These are phyloP conservation scores for Sander lucioperca DNA, from an alignment of 2,113 vertebrate species.

Conservation along the genomic window DNA sequence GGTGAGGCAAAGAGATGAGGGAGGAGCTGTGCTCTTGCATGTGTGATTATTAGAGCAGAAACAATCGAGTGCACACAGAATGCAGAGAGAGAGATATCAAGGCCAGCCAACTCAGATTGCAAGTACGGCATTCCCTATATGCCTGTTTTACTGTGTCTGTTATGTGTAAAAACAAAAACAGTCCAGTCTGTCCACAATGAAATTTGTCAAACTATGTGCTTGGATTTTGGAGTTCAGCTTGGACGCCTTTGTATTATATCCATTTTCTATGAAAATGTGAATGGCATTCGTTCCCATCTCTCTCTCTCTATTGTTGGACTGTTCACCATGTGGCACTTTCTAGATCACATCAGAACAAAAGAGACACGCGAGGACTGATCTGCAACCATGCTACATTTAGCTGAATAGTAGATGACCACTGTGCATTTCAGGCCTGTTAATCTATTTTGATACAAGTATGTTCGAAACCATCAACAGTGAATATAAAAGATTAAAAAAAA, in stretches of 20 bases:
- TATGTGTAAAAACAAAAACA: neutral
- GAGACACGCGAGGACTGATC: conserved; percentile 33
- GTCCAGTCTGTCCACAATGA: neutral
- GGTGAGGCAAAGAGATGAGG: conserved; percentile 40
- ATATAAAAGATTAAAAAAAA: neutral
- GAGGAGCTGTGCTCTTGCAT: conserved; percentile 43
- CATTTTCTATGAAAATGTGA: neutral
- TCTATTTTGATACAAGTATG: neutral
- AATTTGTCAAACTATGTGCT: neutral
- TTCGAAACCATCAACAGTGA: neutral
- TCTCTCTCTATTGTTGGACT: conserved; percentile 34
- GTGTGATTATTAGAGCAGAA: conserved; percentile 84
- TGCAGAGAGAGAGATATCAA: conserved; percentile 52
- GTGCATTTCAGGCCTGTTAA: neutral
- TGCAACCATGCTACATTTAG: conserved; percentile 24
- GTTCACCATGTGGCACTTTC: conserved; percentile 40
- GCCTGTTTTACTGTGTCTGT: conserved; percentile 9
- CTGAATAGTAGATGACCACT: neutral
- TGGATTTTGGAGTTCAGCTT: conserved; percentile 6
- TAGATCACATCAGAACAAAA: conserved; percentile 53
- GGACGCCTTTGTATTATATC: neutral
- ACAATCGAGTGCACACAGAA: conserved; percentile 73
- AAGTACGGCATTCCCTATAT: conserved; percentile 5
- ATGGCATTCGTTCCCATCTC: conserved; percentile 13
- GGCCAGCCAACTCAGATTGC: conserved; percentile 26